Conservation (phyloP, 2,888 invertebrate species). For the Polietes domitor region DNA sequence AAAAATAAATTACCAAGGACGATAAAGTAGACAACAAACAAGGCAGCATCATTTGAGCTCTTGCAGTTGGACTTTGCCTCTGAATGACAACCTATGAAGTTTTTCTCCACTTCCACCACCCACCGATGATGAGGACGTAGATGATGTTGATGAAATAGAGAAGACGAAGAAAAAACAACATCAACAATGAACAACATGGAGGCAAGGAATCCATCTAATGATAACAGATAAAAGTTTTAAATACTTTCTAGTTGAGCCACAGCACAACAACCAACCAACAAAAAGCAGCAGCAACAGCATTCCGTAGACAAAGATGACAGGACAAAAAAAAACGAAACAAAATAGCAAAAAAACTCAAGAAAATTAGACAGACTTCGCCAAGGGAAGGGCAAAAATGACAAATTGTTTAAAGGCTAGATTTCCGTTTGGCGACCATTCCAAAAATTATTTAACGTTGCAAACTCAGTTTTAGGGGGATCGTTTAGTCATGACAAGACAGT, state of each 20-base stretch:
- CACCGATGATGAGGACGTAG: not conserved
- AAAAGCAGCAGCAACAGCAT: not conserved
- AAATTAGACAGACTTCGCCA: slow-evolving; percentile 4
- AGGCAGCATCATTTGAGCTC: not conserved
- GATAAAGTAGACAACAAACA: not conserved
- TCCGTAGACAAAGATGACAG: not conserved
- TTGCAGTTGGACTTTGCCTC: not conserved
- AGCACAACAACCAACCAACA: not conserved
- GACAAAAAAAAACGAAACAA: not conserved
- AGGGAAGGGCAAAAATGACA: slow-evolving; percentile 9
- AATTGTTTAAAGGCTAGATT: slow-evolving; percentile 29
- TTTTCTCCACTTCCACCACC: no score
- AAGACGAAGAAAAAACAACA: not conserved
- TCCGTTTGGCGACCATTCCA: not conserved
- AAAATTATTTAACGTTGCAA: not conserved
- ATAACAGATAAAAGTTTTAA: slow-evolving; percentile 40
- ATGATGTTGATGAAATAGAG: slow-evolving; percentile 24
- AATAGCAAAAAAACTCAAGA: not conserved
- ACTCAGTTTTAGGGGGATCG: not conserved
- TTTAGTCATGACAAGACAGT: slow-evolving; percentile 8
- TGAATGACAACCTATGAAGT: not conserved
- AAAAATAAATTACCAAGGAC: not conserved
- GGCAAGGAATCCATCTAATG: slow-evolving; percentile 18
- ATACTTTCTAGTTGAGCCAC: slow-evolving; percentile 19
- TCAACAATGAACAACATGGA: not conserved